Conservation (phyloP, 2,888 invertebrate species). For the Antheraea yamamai region DNA sequence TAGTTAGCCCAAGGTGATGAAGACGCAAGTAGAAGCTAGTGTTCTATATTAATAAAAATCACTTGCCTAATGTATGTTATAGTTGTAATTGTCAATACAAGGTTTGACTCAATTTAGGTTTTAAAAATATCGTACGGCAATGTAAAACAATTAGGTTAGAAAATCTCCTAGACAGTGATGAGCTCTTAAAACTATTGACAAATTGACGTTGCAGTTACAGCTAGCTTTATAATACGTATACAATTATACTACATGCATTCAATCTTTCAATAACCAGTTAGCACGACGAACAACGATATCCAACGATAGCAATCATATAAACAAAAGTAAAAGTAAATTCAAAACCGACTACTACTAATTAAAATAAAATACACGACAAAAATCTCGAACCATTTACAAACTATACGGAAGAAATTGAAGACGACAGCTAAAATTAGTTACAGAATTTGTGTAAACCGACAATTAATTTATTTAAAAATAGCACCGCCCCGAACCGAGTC, state of each 20-base stretch:
- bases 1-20: too few relatives aligned
- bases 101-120: too few relatives aligned
- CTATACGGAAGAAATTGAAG: constrained; percentile 11
- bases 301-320: neutral
- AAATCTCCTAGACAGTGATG: too few relatives aligned
- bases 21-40: too few relatives aligned
- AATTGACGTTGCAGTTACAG: too few relatives aligned
- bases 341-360: neutral
- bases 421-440: constrained; percentile 15
- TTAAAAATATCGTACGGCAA: too few relatives aligned
- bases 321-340: neutral
- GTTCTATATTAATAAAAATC: too few relatives aligned
- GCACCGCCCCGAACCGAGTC: neutral
- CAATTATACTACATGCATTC: neutral
- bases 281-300: neutral
- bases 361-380: neutral
- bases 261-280: neutral
- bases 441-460: constrained; percentile 15
- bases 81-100: too few relatives aligned
- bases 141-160: too few relatives aligned
- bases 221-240: neutral
- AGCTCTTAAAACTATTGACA: too few relatives aligned
- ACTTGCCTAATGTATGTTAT: too few relatives aligned
- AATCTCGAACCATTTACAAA: constrained; percentile 9
- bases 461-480: constrained; percentile 19